Evolutionary conservation across 2,797 vertebrate species (phyloP), one percentile per base, ranked within the genome.

Genomic region (Gymnoscopelus microlampas): DNA sequence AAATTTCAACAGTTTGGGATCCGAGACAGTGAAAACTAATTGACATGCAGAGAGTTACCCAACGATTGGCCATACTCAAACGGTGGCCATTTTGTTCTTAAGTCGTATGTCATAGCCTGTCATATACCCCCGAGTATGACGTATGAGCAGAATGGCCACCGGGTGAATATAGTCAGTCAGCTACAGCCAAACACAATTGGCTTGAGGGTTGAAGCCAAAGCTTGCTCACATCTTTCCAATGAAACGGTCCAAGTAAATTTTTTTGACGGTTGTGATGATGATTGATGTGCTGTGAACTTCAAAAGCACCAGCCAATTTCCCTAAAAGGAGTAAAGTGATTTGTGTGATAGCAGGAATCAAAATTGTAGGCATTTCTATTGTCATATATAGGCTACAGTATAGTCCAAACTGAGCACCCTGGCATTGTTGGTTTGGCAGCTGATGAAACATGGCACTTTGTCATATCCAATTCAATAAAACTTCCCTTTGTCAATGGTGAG

Each of bases 251-350:
- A 1, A n/a, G n/a, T 32, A 53, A 61, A 39, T 56, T 70, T 35
- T 51, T 64, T 29, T 70, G 59, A 70, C 53, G 68, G 29, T 39
- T 7, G 2, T 9, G 39, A 39, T 29, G 24, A 56, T 78, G 77
- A 87, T 84, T 78, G 62, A 87, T 84, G 59, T 66, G 54, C 23
- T 62, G 14, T 50, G 69, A 23, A 35, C 54, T 70, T 77, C 48
- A 74, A 70, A 69, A 61, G 58, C 23, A 57, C 0, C 11, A 51
- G 62, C 19, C 53, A 63, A 13, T 48, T 61, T 48, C 19, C 26
- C 19, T 12, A 68, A 59, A 58, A 62, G 24, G 15, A 60, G n/a
- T 5, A 12, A 23, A 39, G 15, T 48, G 23, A 50, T 55, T 13
- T 26, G 19, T 50, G 49, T 63, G 26, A 68, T n/a, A 53, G 39